Evolutionary conservation across 64 coral and sea anemone species (phyloP).

Genomic region (Cladopsammia gracilis): DNA sequence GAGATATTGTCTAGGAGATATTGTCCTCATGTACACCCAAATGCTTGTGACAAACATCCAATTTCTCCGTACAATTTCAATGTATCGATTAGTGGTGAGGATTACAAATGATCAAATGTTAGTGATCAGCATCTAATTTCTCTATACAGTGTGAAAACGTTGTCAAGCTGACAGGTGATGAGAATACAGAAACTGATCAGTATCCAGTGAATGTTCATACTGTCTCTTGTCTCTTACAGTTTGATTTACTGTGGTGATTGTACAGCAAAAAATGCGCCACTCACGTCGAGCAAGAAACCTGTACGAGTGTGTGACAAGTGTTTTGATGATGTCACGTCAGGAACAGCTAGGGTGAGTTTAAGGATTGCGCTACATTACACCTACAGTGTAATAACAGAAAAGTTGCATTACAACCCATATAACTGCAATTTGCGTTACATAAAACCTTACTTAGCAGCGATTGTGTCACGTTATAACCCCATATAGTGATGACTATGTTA

Average conservation of each 20-base stretch:
- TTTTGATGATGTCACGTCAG: constrained; percentile 88
- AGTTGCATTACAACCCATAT: background rate
- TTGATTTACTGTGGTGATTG: constrained; percentile 95
- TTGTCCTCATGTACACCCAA: no score
- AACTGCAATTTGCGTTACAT: background rate
- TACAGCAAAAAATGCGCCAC: constrained; percentile 79
- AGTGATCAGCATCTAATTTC: background rate
- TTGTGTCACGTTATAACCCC: background rate
- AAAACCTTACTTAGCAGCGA: background rate
- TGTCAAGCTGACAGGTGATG: background rate
- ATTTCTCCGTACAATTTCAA: no score
- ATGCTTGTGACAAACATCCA: no score
- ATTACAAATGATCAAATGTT: background rate
- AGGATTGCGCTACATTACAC: background rate
- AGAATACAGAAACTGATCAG: background rate
- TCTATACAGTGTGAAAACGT: background rate
- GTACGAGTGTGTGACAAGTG: constrained; percentile 92
- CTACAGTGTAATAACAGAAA: no score
- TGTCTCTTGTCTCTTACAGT: constrained; percentile 28
- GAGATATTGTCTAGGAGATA: no score
- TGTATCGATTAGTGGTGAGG: background rate
- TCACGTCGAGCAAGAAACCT: constrained; percentile 91
- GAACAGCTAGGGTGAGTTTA: constrained; percentile 81
- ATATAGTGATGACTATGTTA: background rate
- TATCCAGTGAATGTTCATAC: no score